Evolutionary conservation across 1,140 invertebrate genomes (phyloP).

Genomic region (Drosophila oshimai): DNA sequence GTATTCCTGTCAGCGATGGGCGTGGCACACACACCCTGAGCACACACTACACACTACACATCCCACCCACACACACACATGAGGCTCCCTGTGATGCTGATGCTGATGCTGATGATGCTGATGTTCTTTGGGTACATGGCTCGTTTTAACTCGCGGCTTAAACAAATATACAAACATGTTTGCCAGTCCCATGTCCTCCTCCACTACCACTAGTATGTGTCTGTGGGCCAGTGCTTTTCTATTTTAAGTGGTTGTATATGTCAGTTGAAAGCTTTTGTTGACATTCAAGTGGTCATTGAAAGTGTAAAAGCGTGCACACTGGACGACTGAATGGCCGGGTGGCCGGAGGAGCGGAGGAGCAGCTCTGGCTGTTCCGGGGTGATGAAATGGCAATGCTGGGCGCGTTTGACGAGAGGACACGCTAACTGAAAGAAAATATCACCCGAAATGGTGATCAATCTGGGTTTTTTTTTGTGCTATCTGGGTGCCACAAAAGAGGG

Average conservation of each 20-base stretch:
- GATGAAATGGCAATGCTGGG: background rate
- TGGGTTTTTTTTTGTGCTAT: background rate
- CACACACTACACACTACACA: conserved; percentile 16
- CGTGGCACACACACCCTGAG: conserved; percentile 2
- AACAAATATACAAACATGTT: conserved; percentile 49
- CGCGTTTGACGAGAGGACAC: background rate
- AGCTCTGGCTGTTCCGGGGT: background rate
- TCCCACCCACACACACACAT: conserved; percentile 50
- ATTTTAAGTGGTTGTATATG: conserved; percentile 80
- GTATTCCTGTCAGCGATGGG: conserved; percentile 15
- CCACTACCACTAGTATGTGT: background rate
- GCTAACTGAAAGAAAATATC: background rate
- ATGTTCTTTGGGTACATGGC: conserved; percentile 46
- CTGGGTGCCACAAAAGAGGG: background rate
- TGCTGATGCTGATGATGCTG: conserved; percentile 1
- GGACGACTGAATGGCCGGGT: conserved; percentile 14
- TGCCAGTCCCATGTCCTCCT: background rate
- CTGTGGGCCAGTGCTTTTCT: conserved; percentile 56
- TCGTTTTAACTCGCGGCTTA: conserved; percentile 65
- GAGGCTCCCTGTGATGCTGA: background rate
- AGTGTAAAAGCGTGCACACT: conserved; percentile 67
- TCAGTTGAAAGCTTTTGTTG: conserved; percentile 77
- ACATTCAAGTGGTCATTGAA: conserved; percentile 79
- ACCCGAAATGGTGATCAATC: background rate
- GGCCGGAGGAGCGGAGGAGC: background rate